A percentile compares a stretch with the other conserved stretches of the same genome.
Evolutionary conservation across 2,797 vertebrate genomes (phyloP).

Genomic region (Ctenopoma kingsleyae): DNA sequence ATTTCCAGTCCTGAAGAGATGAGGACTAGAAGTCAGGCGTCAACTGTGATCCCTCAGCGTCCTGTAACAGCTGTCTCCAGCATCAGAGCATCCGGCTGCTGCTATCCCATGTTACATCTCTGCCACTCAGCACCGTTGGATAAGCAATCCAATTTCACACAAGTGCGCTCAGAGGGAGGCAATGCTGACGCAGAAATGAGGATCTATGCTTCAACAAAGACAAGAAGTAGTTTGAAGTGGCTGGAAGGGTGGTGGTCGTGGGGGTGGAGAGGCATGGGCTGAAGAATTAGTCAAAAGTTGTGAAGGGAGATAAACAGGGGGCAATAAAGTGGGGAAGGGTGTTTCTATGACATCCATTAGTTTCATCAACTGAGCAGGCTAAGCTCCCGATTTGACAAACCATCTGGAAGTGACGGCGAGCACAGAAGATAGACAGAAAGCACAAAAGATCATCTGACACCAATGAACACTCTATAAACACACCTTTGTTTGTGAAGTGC

Average conservation of each 20-base stretch:
- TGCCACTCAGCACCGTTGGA: conserved; percentile 80
- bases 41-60: conserved; percentile 64
- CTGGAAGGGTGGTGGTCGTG: conserved; percentile 28
- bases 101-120: conserved; percentile 83
- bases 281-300: conserved; percentile 49
- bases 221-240: conserved; percentile 70
- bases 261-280: conserved; percentile 1
- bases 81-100: conserved; percentile 60
- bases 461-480: conserved; percentile 49
- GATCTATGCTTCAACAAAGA: conserved; percentile 71
- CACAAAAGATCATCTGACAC: conserved; percentile 10
- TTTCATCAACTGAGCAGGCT: conserved; percentile 24
- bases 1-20: conserved; percentile 50
- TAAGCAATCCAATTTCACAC: conserved; percentile 88
- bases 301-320: conserved; percentile 38
- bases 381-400: conserved; percentile 27
- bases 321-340: conserved; percentile 6
- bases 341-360: conserved; percentile 24
- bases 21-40: conserved; percentile 59
- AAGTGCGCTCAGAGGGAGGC: conserved; percentile 73
- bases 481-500: conserved; percentile 49
- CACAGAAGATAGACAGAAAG: not conserved
- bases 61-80: conserved; percentile 71
- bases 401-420: not conserved
- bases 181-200: conserved; percentile 62